These are phyloP conservation scores for Harpagifer antarcticus DNA, from an alignment of 2,797 vertebrate species.

Conservation along the genomic window DNA sequence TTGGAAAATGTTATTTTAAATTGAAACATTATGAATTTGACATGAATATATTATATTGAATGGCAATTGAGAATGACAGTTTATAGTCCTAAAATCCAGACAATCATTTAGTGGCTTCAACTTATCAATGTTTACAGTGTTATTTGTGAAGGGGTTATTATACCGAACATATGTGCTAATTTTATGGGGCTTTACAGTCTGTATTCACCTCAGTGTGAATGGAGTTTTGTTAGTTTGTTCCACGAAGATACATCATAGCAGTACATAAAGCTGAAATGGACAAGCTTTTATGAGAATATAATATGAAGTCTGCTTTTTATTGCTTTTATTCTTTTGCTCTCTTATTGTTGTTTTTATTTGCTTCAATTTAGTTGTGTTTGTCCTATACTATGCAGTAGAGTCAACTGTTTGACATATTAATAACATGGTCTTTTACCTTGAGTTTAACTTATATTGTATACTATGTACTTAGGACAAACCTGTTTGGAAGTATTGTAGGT, in stretches of 20 bases:
- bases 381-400: neutral
- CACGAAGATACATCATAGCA: neutral
- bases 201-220: neutral
- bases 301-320: neutral
- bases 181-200: neutral
- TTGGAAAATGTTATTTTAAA: slow-evolving; percentile 9
- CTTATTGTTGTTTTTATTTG: neutral
- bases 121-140: neutral
- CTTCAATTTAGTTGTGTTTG: too few relatives aligned
- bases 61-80: slow-evolving; percentile 18
- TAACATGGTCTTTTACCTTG: neutral
- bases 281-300: neutral
- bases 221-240: slow-evolving; percentile 3
- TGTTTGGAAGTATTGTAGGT: slow-evolving; percentile 1
- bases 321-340: neutral
- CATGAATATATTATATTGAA: slow-evolving; percentile 36
- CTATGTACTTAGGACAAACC: neutral
- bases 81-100: slow-evolving; percentile 7
- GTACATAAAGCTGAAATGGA: neutral
- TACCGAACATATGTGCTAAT: neutral
- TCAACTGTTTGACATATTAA: neutral
- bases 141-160: neutral
- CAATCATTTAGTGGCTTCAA: neutral
- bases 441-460: neutral
- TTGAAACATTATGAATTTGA: slow-evolving; percentile 9